Evolutionary conservation across 2,113 vertebrate species (phyloP), one percentile per base, ranked within the genome.

Genomic region (Pachyramphus minor): DNA sequence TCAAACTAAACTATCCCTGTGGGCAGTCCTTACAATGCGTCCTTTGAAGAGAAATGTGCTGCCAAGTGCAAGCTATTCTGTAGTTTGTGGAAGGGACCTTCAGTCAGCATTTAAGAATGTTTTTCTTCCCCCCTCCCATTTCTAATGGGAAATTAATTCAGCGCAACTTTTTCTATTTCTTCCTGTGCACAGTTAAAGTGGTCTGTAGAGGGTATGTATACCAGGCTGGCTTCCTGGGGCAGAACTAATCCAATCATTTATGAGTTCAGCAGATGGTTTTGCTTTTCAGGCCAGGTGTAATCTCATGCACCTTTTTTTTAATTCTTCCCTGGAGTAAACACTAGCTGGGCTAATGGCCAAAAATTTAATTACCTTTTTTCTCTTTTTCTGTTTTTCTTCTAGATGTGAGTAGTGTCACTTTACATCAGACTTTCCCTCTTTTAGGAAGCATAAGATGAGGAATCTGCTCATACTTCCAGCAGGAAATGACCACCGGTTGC

Each of bases 261-360:
- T 74, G 63, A 91, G 41, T 63, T 76, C 73, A 91, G 92, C 92
- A 90, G 92, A 92, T 96, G 91, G 89, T 95, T 96, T 55, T 82
- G 80, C 75, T 84, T 84, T 96, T 91, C 44, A 87, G 64, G 28
- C 69, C 95, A 96, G 89, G 94, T 96, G 89, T 96, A 96, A 92
- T 86, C 63, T 92, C 60, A 33, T 87, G 79, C 67, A 90, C 64
- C 27, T 75, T 50, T 71, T 56, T 89, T 80, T 41, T 27, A 53
- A 30, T 75, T 68, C 33, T 77, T 68, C 87, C 74, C 60, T 92
- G 23, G 42, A 90, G 83, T 94, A 88, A 90, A 92, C 33, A 14
- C 52, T 79, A 55, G 66, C 76, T 94, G 84, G 77, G 66, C 73
- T 74, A 58, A 94, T 59, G 22, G 85, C 94, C 85, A 96, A 77